Percentiles rank a stretch among this genome's conserved stretches.
phyloP scores from a whole-genome alignment of 2,797 vertebrate genomes.

The Rhinatrema bivittatum region DNA sequence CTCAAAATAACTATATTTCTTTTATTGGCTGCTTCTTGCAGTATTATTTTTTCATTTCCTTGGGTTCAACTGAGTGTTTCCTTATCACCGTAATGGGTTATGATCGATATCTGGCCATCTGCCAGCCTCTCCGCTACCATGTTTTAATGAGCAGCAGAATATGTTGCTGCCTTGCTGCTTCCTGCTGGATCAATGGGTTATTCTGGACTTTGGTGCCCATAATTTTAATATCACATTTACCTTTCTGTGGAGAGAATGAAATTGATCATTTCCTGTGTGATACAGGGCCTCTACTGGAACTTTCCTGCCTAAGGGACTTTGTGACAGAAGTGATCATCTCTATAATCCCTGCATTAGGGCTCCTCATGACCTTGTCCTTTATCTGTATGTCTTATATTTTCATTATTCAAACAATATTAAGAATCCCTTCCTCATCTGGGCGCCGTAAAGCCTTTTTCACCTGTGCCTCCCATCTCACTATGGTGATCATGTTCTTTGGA shows the following conservation, averaged over 20 bases:
- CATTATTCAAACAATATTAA: conserved; percentile 8
- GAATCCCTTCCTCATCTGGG: background rate
- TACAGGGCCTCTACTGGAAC: no score
- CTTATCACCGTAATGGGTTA: conserved; percentile 20
- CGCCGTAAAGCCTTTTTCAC: conserved; percentile 10
- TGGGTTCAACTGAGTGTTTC: conserved; percentile 18
- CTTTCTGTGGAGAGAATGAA: no score
- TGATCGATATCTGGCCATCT: conserved; percentile 25
- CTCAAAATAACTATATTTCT: conserved; percentile 14
- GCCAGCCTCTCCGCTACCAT: conserved; percentile 1
- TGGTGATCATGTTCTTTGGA: conserved; percentile 20
- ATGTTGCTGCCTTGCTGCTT: no score
- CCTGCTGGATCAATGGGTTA: no score
- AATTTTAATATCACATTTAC: no score
- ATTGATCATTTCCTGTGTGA: no score
- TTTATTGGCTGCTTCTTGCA: conserved; percentile 16
- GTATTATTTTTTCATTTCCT: conserved; percentile 17
- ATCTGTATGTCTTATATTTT: conserved; percentile 20
- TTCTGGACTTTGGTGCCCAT: no score
- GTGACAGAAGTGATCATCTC: no score
- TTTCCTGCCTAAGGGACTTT: no score
- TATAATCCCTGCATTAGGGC: no score
- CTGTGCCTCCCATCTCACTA: conserved; percentile 14
- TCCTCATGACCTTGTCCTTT: no score
- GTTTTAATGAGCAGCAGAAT: no score